Evolutionary conservation across 2,797 vertebrate species (phyloP), one percentile per base, ranked within the genome.

Genomic region (Propithecus deckenii): DNA sequence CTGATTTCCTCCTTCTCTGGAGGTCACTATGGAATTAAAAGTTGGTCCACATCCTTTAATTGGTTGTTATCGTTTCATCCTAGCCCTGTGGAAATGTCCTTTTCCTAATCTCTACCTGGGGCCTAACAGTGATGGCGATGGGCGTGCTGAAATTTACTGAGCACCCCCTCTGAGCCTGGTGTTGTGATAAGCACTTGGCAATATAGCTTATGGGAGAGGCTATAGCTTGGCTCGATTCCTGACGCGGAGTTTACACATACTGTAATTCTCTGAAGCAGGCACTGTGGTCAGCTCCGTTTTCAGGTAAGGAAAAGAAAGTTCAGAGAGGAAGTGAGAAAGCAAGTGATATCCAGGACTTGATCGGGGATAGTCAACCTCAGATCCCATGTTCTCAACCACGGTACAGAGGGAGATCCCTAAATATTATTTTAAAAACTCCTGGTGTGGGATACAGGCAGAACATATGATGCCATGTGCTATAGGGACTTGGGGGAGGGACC

Each of bases 11-110:
- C 76, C 76, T 86, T 59, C 85, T 91, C 76, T 20, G 13, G 80
- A 72, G 92, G 85, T 75, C 18, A 22, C 71, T 30, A 4, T 76
- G 88, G 80, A 93, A 92, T 89, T 79, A 65, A 79, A 88, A 83
- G 41, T 76, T 85, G 86, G 35, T 83, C 69, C 10, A 0, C 50
- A 71, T 65, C 72, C 86, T 94, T 86, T 89, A 94, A 83, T 67
- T 91, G 95, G 41, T 83, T 15, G 1, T 84, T 86, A 75, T 55
- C 69, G n/a, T 88, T 88, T 85, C 86, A 75, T 81, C 89, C 92
- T 75, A 41, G 61, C n/a, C 71, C 59, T 3, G 5, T 25, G 67
- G 91, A 75, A 55, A 7, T 14, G 35, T 65, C 92, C n/a, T 81
- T 78, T 43, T 74, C 71, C 74, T 86, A 35, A 83, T 63, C 52